Conservation (phyloP, 2,888 invertebrate species). For the Agapostemon virescens region DNA sequence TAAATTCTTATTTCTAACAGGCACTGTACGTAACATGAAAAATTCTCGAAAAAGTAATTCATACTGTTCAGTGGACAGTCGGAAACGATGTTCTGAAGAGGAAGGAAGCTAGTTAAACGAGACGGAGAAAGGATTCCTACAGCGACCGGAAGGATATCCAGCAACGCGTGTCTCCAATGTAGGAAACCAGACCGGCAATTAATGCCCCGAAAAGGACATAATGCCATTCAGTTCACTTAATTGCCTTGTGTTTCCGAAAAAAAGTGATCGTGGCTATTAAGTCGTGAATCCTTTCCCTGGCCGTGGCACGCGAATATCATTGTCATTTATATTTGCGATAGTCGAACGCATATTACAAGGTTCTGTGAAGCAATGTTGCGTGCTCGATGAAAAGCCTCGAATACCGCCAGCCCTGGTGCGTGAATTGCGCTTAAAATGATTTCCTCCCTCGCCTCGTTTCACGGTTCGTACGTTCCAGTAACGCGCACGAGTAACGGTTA, state of each 20-base stretch:
- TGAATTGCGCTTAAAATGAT: constrained; percentile 63
- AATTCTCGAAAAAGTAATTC: neutral
- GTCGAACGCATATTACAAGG: constrained; percentile 3
- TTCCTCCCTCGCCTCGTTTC: constrained; percentile 67
- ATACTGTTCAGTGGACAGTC: neutral
- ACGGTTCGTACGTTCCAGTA: constrained; percentile 64
- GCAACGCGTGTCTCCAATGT: constrained; percentile 73
- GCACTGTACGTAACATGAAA: no score
- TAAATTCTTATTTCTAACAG: no score
- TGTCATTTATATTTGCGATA: neutral
- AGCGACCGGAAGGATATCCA: constrained; percentile 73
- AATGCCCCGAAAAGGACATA: constrained; percentile 47
- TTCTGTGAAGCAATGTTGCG: constrained; percentile 33
- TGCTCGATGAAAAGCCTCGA: constrained; percentile 42
- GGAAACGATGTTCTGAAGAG: neutral
- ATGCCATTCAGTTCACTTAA: constrained; percentile 50
- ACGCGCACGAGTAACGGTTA: constrained; percentile 64
- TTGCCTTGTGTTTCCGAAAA: constrained; percentile 48
- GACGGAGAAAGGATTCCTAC: constrained; percentile 44
- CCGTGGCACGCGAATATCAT: constrained; percentile 20
- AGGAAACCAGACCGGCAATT: constrained; percentile 60
- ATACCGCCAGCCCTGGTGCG: constrained; percentile 33
- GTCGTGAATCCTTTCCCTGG: constrained; percentile 2
- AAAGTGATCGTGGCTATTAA: constrained; percentile 37
- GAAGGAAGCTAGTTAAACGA: neutral